Conservation (phyloP, 2,797 vertebrate genomes). For the Mastacembelus armatus region DNA sequence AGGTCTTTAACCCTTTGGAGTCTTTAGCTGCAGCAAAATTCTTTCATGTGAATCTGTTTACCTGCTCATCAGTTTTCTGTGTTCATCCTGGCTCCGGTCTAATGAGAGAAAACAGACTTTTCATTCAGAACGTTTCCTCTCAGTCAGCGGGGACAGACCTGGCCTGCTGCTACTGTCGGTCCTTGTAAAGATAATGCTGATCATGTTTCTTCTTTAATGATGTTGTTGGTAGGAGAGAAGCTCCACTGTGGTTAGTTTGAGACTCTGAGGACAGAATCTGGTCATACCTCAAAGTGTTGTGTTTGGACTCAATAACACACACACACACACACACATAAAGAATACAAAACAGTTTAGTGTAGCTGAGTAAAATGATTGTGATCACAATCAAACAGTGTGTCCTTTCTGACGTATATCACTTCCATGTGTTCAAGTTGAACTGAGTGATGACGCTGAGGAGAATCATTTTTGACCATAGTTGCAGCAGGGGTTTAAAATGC, state of each 20-base stretch:
- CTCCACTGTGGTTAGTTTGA: constrained; percentile 8
- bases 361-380: not conserved
- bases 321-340: no score
- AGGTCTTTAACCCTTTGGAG: no score
- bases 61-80: not conserved
- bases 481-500: no score
- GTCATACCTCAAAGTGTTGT: not conserved
- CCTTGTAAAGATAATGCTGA: constrained; percentile 32
- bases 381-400: not conserved
- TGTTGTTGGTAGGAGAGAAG: constrained; percentile 25
- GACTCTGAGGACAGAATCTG: constrained; percentile 1
- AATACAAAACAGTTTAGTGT: not conserved
- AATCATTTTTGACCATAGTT: no score
- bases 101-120: constrained; percentile 10
- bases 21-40: not conserved
- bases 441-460: no score
- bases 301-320: constrained; percentile 2
- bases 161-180: not conserved
- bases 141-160: constrained; percentile 32
- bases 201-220: constrained; percentile 30
- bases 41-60: not conserved
- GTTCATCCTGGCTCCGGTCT: constrained; percentile 14
- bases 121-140: constrained; percentile 29
- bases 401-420: no score
- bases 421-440: no score